phyloP scores from a whole-genome alignment of 2,797 vertebrate species.

The Acipenser transmontanus region DNA sequence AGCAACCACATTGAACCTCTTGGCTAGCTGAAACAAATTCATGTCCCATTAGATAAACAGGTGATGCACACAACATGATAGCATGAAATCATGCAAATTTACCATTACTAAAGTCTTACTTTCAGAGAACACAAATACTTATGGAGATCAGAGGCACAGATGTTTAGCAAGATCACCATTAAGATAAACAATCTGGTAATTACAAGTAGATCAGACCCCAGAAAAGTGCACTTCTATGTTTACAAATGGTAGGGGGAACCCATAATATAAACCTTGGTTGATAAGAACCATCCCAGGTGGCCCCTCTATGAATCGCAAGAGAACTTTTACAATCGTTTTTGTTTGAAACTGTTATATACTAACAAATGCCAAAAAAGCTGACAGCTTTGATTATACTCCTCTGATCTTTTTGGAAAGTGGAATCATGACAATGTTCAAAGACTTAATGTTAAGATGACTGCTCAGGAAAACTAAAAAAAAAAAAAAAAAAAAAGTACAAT shows the following conservation, averaged over 20 bases:
- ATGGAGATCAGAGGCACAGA: too few relatives aligned
- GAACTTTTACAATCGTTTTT: neutral
- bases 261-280: neutral
- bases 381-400: constrained; percentile 3
- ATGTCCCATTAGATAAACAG: too few relatives aligned
- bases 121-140: too few relatives aligned
- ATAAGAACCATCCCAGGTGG: constrained; percentile 1
- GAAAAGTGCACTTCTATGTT: too few relatives aligned
- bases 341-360: constrained; percentile 3
- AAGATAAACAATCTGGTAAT: too few relatives aligned
- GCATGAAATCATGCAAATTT: too few relatives aligned
- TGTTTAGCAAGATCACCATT: too few relatives aligned
- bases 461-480: neutral
- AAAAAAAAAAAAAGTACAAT: neutral
- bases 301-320: neutral
- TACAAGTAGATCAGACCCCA: too few relatives aligned
- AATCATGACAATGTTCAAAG: constrained; percentile 10
- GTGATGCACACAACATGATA: too few relatives aligned
- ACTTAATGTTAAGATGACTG: neutral
- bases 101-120: too few relatives aligned
- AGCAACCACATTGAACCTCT: too few relatives aligned
- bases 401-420: constrained; percentile 9
- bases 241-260: neutral
- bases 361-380: constrained; percentile 4
- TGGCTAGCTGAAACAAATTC: too few relatives aligned